These are phyloP conservation scores for Melolontha melolontha DNA, from an alignment of 2,888 invertebrate species.

Conservation along the genomic window DNA sequence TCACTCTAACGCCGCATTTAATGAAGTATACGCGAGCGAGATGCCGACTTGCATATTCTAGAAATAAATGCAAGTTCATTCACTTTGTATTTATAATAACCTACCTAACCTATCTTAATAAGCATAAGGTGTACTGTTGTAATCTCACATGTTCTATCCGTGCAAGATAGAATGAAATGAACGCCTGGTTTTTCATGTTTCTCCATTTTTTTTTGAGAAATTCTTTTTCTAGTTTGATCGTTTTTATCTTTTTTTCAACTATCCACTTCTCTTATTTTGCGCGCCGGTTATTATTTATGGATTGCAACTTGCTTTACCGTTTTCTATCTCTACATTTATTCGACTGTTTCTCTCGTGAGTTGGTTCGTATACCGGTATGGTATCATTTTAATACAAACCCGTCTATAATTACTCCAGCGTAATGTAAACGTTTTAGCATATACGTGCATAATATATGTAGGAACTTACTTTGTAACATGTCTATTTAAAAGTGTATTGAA, in stretches of 20 bases:
- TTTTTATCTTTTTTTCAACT: background rate
- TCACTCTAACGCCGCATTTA: background rate
- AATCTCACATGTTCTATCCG: no score
- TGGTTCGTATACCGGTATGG: constrained; percentile 2
- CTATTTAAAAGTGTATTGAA: no score
- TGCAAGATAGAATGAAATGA: no score
- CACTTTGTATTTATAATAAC: constrained; percentile 64
- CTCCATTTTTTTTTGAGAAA: no score
- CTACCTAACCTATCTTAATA: constrained; percentile 64
- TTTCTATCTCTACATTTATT: no score
- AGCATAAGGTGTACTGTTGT: constrained; percentile 45
- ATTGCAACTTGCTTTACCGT: background rate
- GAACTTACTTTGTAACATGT: no score
- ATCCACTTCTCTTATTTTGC: no score
- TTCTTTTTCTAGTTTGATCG: constrained; percentile 19
- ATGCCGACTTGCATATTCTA: constrained; percentile 26
- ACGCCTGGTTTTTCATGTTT: no score
- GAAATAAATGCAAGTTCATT: constrained; percentile 57
- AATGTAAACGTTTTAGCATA: no score
- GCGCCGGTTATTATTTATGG: constrained; percentile 14
- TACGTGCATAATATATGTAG: no score
- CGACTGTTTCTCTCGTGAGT: background rate
- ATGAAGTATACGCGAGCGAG: background rate
- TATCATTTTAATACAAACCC: background rate
- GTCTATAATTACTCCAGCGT: no score